These are phyloP conservation scores for Adelognathus sp. DNA, from an alignment of 2,888 invertebrate genomes.

Conservation along the genomic window DNA sequence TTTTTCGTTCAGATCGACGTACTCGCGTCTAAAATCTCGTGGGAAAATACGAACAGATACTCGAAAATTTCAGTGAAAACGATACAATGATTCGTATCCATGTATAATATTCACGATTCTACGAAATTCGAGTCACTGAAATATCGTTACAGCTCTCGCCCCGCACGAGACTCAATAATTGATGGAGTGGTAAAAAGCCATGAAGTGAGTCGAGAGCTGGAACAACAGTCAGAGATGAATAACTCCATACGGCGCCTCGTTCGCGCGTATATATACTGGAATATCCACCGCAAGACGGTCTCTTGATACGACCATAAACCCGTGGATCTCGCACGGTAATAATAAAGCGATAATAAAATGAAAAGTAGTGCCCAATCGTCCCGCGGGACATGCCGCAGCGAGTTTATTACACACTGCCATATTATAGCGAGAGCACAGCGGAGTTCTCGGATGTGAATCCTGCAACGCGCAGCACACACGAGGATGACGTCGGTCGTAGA, in stretches of 20 bases:
- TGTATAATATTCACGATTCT: slow-evolving; percentile 41
- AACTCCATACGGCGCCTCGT: slow-evolving; percentile 62
- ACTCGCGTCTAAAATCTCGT: too few species aligned
- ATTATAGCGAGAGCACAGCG: slow-evolving; percentile 33
- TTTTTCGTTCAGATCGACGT: too few species aligned
- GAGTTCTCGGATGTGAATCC: slow-evolving; percentile 8
- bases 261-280: slow-evolving; percentile 52
- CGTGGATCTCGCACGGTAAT: slow-evolving; percentile 70
- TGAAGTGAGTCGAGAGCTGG: slow-evolving; percentile 52
- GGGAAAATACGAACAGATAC: background rate
- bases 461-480: background rate
- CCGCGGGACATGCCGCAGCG: slow-evolving; percentile 69
- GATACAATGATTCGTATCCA: background rate
- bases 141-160: slow-evolving; percentile 39
- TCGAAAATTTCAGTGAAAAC: background rate
- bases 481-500: slow-evolving; percentile 53
- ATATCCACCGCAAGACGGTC: slow-evolving; percentile 55
- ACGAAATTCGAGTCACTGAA: slow-evolving; percentile 30
- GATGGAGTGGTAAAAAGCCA: slow-evolving; percentile 74
- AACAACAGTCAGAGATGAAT: slow-evolving; percentile 66
- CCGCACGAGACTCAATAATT: slow-evolving; percentile 67
- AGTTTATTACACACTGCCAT: slow-evolving; percentile 74
- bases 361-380: slow-evolving; percentile 74
- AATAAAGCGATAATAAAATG: slow-evolving; percentile 79
- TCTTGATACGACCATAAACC: slow-evolving; percentile 76